Evolutionary conservation across 2,888 invertebrate genomes (phyloP).

Genomic region (Metellina segmentata): DNA sequence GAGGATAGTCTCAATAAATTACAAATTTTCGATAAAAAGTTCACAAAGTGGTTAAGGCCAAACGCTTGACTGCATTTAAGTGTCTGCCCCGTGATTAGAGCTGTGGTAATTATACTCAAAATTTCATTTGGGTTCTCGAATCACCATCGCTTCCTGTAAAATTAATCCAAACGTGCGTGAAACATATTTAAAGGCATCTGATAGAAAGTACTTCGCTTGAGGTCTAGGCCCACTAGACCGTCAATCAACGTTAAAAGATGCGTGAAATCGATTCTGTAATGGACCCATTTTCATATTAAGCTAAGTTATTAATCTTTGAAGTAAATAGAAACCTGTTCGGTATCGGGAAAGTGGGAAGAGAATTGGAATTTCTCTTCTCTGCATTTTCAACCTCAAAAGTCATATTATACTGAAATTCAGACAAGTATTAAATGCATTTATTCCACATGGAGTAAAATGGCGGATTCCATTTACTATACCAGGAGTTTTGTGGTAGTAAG

Average conservation of each 20-base stretch:
- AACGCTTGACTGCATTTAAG: too few species aligned
- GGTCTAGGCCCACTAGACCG: too few species aligned
- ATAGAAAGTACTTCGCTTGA: too few species aligned
- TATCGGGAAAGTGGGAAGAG: not conserved
- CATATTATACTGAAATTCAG: not conserved
- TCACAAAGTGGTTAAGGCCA: too few species aligned
- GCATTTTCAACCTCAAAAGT: not conserved
- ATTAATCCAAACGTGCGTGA: too few species aligned
- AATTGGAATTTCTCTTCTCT: not conserved
- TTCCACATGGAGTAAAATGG: not conserved
- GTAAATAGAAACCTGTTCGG: not conserved
- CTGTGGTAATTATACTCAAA: too few species aligned
- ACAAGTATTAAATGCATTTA: conserved; percentile 10
- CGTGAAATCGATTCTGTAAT: conserved; percentile 20
- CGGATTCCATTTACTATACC: not conserved
- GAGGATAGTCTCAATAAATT: too few species aligned
- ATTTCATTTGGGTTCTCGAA: too few species aligned
- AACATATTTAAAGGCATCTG: too few species aligned
- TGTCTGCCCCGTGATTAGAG: too few species aligned
- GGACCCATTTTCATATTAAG: not conserved
- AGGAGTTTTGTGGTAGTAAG: not conserved
- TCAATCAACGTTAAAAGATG: not conserved
- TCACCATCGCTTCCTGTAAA: too few species aligned
- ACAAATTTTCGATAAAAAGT: too few species aligned
- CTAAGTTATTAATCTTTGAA: conserved; percentile 12